phyloP scores from a whole-genome alignment of 2,113 vertebrate species.

The Dinomys branickii region DNA sequence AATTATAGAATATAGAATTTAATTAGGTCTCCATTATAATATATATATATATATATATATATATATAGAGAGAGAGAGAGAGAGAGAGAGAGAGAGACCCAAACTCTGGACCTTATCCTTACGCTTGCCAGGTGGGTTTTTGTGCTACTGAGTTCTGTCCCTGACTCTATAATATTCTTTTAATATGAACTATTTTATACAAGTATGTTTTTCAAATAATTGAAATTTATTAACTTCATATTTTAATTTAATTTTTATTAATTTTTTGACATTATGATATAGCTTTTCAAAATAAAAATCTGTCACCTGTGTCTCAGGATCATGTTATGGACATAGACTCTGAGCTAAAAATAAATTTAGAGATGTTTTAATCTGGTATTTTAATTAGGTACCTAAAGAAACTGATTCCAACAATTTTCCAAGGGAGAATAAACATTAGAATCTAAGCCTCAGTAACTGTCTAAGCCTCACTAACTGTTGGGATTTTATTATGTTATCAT shows the following conservation, averaged over 20 bases:
- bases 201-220: not conserved
- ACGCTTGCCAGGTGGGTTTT: no score
- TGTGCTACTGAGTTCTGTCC: no score
- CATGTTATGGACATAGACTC: not conserved
- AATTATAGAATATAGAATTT: not conserved
- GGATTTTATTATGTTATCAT: not conserved
- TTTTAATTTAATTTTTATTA: not conserved
- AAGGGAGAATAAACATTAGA: not conserved
- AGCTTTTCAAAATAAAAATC: conserved; percentile 30
- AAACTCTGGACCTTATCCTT: no score
- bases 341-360: not conserved
- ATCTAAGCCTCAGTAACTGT: not conserved
- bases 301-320: not conserved
- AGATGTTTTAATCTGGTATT: not conserved
- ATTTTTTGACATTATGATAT: not conserved
- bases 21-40: not conserved
- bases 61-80: no score
- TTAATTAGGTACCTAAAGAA: not conserved
- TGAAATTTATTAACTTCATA: not conserved
- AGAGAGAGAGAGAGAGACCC: no score
- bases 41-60: no score
- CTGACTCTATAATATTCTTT: not conserved
- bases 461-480: not conserved
- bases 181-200: not conserved
- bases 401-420: not conserved